Base-by-base conservation (phyloP, 1,140 invertebrate genomes). In the Trachymyrmex septentrionalis region DNA sequence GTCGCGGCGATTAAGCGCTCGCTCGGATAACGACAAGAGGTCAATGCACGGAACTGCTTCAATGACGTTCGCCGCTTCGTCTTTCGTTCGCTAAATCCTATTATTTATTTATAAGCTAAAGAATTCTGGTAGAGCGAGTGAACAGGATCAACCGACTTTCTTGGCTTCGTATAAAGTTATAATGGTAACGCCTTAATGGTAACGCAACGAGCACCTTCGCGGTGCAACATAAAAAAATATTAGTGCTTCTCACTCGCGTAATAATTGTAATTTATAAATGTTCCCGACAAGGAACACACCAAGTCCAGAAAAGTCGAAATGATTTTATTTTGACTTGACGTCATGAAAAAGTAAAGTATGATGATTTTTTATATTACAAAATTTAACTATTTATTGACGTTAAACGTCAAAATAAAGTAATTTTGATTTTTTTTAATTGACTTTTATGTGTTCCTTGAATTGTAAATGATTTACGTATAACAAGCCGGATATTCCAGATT, bases 41-140 rank as follows among this genome's bases (percentile, higher is more conserved):
- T 93, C 92, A 92, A 86, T 92, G 93, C 82, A 88, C 93, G 88
- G 88, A 90, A 82, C 85, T 87, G 90, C 91, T 91, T 90, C 88
- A 90, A 87, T 91, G 87, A 90, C 87, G 73, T 86, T 78, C 85
- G 89, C 86, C 89, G 92, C 88, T 91, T 81, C 48, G 19, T 24
- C 73, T 86, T 38, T 86, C 78, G 84, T 89, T 85, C 80, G 88
- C 67, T 90, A 91, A 92, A 92, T 92, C 90, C 88, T 86, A 90
- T 91, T 87, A 93, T 92, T 90, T 90, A 88, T 89, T 91, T 91
- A 92, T 85, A 88, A 75, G 48, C 57, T 7, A 7, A 38, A 48
- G 61, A 57, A 44, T 16, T 66, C 73, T 84, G 21, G 30, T 66
- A 0, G 24, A 30, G 30, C 16, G 55, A 7, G 44, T 44, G 77